Percentiles rank a stretch among this genome's conserved stretches.
phyloP scores from a whole-genome alignment of 2,113 vertebrate species.

The Bubo bubo region DNA sequence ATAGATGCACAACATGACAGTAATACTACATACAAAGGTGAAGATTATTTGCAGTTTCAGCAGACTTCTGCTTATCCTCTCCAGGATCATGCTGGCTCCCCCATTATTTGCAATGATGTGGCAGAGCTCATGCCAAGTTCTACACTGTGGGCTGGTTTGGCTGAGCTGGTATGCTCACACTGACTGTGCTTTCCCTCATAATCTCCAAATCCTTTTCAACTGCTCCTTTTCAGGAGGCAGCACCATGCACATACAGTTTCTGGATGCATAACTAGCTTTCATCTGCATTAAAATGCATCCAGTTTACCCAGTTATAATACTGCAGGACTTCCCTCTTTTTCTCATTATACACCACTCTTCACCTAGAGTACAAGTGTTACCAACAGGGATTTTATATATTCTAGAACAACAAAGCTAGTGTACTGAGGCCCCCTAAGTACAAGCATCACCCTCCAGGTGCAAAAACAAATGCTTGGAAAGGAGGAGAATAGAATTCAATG shows the following conservation, averaged over 20 bases:
- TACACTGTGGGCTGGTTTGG: background rate
- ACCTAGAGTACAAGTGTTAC: background rate
- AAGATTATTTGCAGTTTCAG: background rate
- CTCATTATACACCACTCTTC: rapidly evolving
- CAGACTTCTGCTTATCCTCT: background rate
- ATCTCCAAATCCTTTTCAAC: background rate
- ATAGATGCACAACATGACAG: background rate
- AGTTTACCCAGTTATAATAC: background rate
- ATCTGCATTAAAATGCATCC: background rate
- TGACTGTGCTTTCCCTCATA: background rate
- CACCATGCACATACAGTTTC: background rate
- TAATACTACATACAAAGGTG: background rate
- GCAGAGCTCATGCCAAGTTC: background rate
- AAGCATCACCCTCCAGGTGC: background rate
- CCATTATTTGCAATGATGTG: background rate
- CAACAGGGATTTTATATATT: background rate
- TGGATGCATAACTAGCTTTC: background rate
- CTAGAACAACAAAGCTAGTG: background rate
- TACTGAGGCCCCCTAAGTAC: background rate
- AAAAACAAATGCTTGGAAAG: background rate
- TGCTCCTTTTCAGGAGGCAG: conserved; percentile 4
- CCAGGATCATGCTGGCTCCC: background rate
- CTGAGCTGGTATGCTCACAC: background rate
- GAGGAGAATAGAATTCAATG: background rate
- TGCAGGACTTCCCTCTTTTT: background rate